Conservation (phyloP, 2,888 invertebrate genomes). For the Pelosia muscerda region DNA sequence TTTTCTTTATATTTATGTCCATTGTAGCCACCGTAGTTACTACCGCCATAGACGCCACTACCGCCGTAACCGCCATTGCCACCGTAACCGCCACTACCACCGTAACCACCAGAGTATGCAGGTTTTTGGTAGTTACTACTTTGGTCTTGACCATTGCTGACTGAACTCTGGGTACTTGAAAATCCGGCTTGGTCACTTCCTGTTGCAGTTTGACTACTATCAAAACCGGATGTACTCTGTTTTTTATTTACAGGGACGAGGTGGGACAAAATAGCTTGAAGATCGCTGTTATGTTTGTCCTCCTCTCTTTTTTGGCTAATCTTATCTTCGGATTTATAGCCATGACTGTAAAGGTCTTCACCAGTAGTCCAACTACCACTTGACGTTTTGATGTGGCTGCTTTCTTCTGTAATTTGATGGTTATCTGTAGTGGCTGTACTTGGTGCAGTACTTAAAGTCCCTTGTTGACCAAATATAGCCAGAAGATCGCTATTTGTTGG, state of each 20-base stretch:
- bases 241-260: not conserved
- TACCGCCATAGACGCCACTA: not conserved
- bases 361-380: not conserved
- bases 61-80: not conserved
- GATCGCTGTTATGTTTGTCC: not conserved
- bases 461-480: not conserved
- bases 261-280: not conserved
- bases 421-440: not conserved
- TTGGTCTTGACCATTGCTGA: not conserved
- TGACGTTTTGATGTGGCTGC: not conserved
- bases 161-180: not conserved
- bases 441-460: not conserved
- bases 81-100: no score
- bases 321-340: not conserved
- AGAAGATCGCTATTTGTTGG: not conserved
- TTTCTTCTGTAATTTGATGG: not conserved
- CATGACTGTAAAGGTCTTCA: not conserved
- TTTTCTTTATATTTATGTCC: not conserved
- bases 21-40: not conserved
- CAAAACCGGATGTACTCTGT: not conserved
- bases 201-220: not conserved
- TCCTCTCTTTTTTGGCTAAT: not conserved
- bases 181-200: not conserved
- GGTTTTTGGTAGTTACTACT: not conserved
- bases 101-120: not conserved